Conservation (phyloP, 1,140 invertebrate genomes). For the Sycobia sp. region DNA sequence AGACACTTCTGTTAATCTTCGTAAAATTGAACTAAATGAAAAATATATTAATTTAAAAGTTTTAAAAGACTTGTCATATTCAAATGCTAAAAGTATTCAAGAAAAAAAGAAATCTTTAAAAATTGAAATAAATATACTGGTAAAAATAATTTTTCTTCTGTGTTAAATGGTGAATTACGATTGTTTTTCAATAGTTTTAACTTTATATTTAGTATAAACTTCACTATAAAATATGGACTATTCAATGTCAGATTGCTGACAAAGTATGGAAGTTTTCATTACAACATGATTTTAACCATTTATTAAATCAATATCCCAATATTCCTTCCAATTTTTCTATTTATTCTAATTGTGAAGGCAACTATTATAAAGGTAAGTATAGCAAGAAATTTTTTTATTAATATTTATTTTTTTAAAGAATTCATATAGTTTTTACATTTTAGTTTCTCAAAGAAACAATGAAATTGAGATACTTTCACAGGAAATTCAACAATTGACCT, state of each 20-base stretch:
- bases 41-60: slow-evolving; percentile 38
- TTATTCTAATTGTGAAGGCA: slow-evolving; percentile 1
- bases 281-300: slow-evolving; percentile 37
- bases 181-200: background rate
- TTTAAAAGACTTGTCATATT: slow-evolving; percentile 19
- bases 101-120: slow-evolving; percentile 28
- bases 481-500: slow-evolving; percentile 30
- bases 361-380: slow-evolving; percentile 5
- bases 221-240: slow-evolving; percentile 35
- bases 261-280: slow-evolving; percentile 46
- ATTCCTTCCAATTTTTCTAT: slow-evolving; percentile 3
- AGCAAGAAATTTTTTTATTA: background rate
- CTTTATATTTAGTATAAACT: slow-evolving; percentile 37
- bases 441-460: background rate
- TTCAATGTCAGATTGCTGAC: slow-evolving; percentile 39
- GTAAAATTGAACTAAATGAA: slow-evolving; percentile 16
- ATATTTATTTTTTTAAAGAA: background rate
- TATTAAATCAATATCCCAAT: slow-evolving; percentile 38
- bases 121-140: slow-evolving; percentile 38
- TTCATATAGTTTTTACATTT: background rate
- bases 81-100: slow-evolving; percentile 22
- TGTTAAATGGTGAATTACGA: background rate
- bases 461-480: slow-evolving; percentile 30
- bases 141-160: slow-evolving; percentile 26
- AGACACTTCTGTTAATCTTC: slow-evolving; percentile 2